These are phyloP conservation scores for Strix uralensis DNA, from an alignment of 2,113 vertebrate species.

Conservation along the genomic window DNA sequence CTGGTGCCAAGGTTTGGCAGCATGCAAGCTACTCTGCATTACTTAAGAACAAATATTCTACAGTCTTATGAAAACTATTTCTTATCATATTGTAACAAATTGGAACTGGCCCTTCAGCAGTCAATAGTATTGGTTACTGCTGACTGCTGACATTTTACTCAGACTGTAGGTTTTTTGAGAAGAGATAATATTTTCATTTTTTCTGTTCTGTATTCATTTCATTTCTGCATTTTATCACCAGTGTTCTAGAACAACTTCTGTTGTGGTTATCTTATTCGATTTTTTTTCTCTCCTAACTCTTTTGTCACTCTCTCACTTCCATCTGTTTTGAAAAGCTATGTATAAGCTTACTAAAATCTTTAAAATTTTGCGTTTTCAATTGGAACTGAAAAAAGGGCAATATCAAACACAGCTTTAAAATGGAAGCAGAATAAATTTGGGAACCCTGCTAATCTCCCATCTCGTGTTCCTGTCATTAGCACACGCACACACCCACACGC, in stretches of 20 bases:
- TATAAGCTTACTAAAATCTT: neutral
- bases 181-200: neutral
- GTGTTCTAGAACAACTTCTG: constrained; percentile 16
- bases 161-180: neutral
- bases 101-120: neutral
- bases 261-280: constrained; percentile 12
- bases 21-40: neutral
- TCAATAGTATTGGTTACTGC: neutral
- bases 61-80: neutral
- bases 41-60: neutral
- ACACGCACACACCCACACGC: rapidly evolving
- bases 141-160: neutral
- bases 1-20: neutral
- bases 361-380: neutral
- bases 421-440: neutral
- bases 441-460: neutral
- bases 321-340: constrained; percentile 40
- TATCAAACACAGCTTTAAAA: neutral
- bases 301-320: constrained; percentile 31
- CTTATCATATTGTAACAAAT: neutral
- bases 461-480: neutral
- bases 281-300: neutral
- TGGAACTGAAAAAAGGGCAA: neutral
- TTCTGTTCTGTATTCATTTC: neutral
- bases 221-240: neutral